phyloP scores from a whole-genome alignment of 2,113 vertebrate genomes.

The Anarhynchus alexandrinus region DNA sequence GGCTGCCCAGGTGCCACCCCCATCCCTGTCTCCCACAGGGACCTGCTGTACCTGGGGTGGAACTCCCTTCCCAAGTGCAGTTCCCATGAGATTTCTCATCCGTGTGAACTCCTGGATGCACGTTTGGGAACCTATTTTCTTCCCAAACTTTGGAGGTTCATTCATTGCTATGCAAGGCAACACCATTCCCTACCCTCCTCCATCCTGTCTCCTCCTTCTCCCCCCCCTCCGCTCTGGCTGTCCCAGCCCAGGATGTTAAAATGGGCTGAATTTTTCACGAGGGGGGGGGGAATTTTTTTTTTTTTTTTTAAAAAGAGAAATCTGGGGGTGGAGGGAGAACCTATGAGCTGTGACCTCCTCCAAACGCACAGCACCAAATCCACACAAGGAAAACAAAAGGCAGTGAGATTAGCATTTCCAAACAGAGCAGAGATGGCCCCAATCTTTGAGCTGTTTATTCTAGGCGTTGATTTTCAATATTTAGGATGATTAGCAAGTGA shows the following conservation, averaged over 20 bases:
- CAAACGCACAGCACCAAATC: constrained; percentile 40
- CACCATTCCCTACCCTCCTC: constrained; percentile 3
- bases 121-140: not conserved
- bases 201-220: not conserved
- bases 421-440: constrained; percentile 65
- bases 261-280: not conserved
- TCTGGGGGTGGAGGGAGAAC: not conserved
- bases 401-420: constrained; percentile 70
- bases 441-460: constrained; percentile 73
- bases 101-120: not conserved
- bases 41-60: not conserved
- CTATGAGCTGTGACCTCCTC: constrained; percentile 59
- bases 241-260: constrained; percentile 12
- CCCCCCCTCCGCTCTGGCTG: not conserved
- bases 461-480: constrained; percentile 77
- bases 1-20: not conserved
- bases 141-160: not conserved
- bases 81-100: not conserved
- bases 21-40: not conserved
- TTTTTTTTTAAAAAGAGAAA: not conserved
- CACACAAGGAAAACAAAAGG: constrained; percentile 64
- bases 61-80: not conserved
- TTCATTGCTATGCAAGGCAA: constrained; percentile 53
- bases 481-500: constrained; percentile 84
- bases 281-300: not conserved